Conservation (phyloP, 2,113 vertebrate species). For the Triplophysa rosa region DNA sequence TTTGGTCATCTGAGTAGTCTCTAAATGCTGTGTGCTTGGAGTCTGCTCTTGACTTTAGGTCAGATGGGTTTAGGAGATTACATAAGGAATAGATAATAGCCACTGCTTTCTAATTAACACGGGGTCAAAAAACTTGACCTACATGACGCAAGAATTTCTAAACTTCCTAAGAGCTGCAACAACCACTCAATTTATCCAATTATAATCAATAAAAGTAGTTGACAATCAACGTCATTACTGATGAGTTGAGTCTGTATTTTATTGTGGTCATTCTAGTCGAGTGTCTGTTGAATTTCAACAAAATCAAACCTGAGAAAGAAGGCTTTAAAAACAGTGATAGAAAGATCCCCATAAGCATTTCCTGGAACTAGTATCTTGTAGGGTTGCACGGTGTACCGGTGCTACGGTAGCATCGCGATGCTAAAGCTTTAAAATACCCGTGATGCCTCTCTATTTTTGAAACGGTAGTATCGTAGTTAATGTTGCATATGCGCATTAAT, state of each 20-base stretch:
- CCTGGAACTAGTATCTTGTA: no score
- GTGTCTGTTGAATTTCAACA: no score
- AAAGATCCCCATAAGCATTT: no score
- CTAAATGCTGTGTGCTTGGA: not conserved
- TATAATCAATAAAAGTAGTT: not conserved
- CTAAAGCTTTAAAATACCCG: no score
- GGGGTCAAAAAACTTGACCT: conserved; percentile 24
- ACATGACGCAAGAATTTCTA: not conserved
- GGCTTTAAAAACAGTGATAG: no score
- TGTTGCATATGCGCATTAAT: no score
- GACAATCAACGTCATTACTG: not conserved
- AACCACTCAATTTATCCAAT: not conserved
- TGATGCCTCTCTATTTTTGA: no score
- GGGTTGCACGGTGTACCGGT: no score
- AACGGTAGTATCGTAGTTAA: no score
- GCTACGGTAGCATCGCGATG: no score
- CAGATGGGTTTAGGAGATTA: conserved; percentile 1
- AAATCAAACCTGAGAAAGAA: no score
- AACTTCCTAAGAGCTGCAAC: not conserved
- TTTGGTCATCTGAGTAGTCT: conserved; percentile 6
- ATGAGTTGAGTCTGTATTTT: not conserved
- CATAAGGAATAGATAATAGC: conserved; percentile 17
- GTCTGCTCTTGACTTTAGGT: not conserved
- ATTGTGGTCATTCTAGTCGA: no score
- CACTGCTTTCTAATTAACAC: conserved; percentile 47